Evolutionary conservation across 2,888 invertebrate species (phyloP), one percentile per base, ranked within the genome.

Genomic region (Athalia cordata): DNA sequence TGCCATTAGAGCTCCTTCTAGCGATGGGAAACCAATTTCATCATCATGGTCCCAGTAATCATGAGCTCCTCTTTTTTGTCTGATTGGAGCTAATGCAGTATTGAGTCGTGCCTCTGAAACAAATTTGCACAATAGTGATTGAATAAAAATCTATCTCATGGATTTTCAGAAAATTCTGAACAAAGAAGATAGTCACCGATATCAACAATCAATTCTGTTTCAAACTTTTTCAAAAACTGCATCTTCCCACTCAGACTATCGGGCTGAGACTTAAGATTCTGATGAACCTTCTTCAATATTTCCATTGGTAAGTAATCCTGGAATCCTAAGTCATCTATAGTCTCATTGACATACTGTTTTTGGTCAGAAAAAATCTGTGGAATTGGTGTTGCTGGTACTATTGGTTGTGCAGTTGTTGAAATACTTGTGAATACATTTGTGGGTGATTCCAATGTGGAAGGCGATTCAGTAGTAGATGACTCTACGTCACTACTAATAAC

Each of bases 1-100:
- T 57, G 95, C 95, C 93, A 96, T 94, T 74, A 97, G 91, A 0
- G 96, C 94, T 66, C 95, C 94, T 90, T 96, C 96, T 4, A 95
- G 92, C 0, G 96, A 95, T 9, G 96, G 96, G 88, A 96, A 95
- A 82, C 95, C 94, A 83, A 96, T 91, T 82, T 93, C 93, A 0
- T 93, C 92, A 8, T 93, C 92, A 45, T 90, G 89, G 55, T 90
- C 83, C 45, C 87, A 86, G 52, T 85, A 83, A 84, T 87, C 70
- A 81, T 88, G 80, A 85, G 86, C 66, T 81, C 83, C 79, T 59
- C 83, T 78, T 45, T 86, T 83, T 57, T 85, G 81, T 70, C 81
- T 81, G 80, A 57, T 68, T 4, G 83, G 81, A 57, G 82, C 78
- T 47, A 88, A 80, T 47, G 83, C 80, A 8, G 81, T 80, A 11